Conservation (phyloP, 2,888 invertebrate genomes). For the Hololepta plana region DNA sequence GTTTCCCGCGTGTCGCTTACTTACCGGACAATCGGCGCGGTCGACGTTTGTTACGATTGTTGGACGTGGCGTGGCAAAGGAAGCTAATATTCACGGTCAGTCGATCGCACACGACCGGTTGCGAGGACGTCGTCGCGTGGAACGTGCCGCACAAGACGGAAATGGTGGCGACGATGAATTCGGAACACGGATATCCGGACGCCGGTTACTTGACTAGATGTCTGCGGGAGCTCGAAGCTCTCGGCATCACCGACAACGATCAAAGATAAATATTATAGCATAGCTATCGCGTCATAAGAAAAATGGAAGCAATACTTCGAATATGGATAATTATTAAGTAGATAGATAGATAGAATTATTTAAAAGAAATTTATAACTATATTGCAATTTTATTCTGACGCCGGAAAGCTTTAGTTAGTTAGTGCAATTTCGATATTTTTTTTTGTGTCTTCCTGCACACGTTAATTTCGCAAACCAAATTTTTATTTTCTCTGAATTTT, state of each 20-base stretch:
- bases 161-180: slow-evolving; percentile 34
- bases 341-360: too few relatives aligned
- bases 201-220: slow-evolving; percentile 53
- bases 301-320: too few relatives aligned
- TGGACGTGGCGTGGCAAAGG: slow-evolving; percentile 70
- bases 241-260: slow-evolving; percentile 34
- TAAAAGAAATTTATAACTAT: too few relatives aligned
- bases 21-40: slow-evolving; percentile 73
- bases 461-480: too few relatives aligned
- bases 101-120: slow-evolving; percentile 75
- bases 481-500: too few relatives aligned
- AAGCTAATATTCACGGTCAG: slow-evolving; percentile 72
- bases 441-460: too few relatives aligned
- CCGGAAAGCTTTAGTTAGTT: too few relatives aligned
- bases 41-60: slow-evolving; percentile 51
- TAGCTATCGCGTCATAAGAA: too few relatives aligned
- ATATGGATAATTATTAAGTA: too few relatives aligned
- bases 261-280: too few relatives aligned
- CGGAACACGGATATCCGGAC: slow-evolving; percentile 55
- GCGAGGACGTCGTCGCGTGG: slow-evolving; percentile 85
- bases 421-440: too few relatives aligned
- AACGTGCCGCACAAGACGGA: slow-evolving; percentile 79
- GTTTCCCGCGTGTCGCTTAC: slow-evolving; percentile 67
- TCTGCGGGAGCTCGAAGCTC: slow-evolving; percentile 35
- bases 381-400: too few relatives aligned